phyloP scores from a whole-genome alignment of 2,888 invertebrate species.

The Adineta ricciae region DNA sequence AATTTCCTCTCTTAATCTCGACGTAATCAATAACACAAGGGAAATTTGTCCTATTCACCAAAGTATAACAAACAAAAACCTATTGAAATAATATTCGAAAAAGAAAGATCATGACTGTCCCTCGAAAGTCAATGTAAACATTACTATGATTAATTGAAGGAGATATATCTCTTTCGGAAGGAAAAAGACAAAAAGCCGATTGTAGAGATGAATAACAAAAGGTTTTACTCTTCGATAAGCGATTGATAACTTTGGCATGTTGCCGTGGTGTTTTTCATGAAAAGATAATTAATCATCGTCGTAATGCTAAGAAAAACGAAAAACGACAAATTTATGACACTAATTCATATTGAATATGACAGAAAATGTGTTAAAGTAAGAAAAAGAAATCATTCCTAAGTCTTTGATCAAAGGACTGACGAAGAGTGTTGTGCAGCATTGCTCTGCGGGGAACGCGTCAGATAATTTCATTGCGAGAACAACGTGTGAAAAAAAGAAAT shows the following conservation, averaged over 20 bases:
- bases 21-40: not conserved
- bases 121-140: not conserved
- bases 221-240: too few relatives aligned
- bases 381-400: not conserved
- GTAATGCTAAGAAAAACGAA: not conserved
- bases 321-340: not conserved
- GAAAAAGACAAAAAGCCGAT: not conserved
- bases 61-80: not conserved
- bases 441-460: not conserved
- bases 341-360: not conserved
- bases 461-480: not conserved
- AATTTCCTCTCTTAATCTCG: not conserved
- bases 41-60: not conserved
- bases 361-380: not conserved
- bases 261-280: too few relatives aligned
- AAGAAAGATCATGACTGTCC: not conserved
- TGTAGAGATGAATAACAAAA: not conserved
- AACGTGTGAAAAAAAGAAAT: not conserved
- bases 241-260: too few relatives aligned
- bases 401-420: not conserved
- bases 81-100: not conserved
- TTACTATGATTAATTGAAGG: too few relatives aligned
- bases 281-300: not conserved
- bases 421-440: not conserved
- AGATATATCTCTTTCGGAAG: not conserved